Percentiles rank a stretch among this genome's conserved stretches.
Conservation (phyloP, 2,888 invertebrate genomes). For the Zygaena filipendulae region DNA sequence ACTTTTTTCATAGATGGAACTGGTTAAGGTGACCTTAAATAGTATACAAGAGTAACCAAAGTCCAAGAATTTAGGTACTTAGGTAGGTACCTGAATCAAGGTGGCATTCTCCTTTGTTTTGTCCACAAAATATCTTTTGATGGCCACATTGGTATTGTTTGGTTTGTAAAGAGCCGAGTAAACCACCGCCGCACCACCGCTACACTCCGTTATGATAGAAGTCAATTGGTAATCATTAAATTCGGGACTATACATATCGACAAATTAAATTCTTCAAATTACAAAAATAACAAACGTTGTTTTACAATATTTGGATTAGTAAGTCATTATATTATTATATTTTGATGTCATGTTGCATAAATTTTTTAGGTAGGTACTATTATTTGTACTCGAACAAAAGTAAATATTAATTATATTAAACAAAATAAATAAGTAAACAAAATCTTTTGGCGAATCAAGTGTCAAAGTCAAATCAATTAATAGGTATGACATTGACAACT, state of each 20-base stretch:
- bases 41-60: too few relatives aligned
- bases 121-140: slow-evolving; percentile 82
- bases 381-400: too few relatives aligned
- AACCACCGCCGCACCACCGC: slow-evolving; percentile 75
- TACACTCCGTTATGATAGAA: slow-evolving; percentile 75
- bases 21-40: too few relatives aligned
- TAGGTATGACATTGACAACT: too few relatives aligned
- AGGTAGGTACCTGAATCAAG: slow-evolving; percentile 71
- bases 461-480: too few relatives aligned
- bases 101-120: slow-evolving; percentile 71
- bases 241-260: slow-evolving; percentile 68
- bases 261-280: neutral
- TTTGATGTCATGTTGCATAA: too few relatives aligned
- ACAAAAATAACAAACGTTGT: neutral
- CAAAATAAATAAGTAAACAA: too few relatives aligned
- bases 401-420: too few relatives aligned
- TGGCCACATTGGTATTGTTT: slow-evolving; percentile 73
- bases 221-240: slow-evolving; percentile 74
- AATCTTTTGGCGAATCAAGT: too few relatives aligned
- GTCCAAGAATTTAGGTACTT: too few relatives aligned
- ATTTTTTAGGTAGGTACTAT: too few relatives aligned
- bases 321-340: neutral
- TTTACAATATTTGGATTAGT: neutral
- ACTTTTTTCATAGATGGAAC: too few relatives aligned
- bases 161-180: slow-evolving; percentile 76